phyloP scores from a whole-genome alignment of 2,797 vertebrate species.

The Lindbergichthys nudifrons region DNA sequence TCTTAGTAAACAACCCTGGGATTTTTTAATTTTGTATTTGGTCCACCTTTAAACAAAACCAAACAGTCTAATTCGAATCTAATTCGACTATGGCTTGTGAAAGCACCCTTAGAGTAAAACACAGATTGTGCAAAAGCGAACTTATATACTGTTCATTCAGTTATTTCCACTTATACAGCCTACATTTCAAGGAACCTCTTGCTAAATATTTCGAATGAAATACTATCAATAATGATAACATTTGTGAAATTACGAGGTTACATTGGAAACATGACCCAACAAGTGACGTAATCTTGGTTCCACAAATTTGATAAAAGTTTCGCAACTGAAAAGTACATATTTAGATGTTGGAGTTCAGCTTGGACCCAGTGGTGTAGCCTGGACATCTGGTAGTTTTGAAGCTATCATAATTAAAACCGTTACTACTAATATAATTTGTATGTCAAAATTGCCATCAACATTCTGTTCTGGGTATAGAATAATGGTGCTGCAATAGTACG shows the following conservation, averaged over 20 bases:
- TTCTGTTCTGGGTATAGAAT: neutral
- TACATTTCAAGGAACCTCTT: conserved; percentile 5
- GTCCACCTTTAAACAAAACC: no score
- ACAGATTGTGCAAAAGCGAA: conserved; percentile 17
- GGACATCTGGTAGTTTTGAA: neutral
- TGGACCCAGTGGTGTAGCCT: neutral
- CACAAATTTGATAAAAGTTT: neutral
- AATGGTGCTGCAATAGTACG: neutral
- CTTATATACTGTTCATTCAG: neutral
- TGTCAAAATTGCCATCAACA: neutral
- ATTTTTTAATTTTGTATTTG: no score
- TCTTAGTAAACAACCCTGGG: no score
- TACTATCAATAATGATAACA: neutral
- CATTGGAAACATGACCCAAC: neutral
- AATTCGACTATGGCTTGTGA: no score
- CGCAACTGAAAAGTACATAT: neutral
- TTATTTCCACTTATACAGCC: neutral
- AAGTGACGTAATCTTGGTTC: neutral
- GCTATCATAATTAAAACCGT: neutral
- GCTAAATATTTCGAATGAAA: conserved; percentile 12
- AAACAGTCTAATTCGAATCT: no score
- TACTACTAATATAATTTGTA: no score
- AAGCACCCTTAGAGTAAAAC: conserved; percentile 1
- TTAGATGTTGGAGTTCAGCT: neutral
- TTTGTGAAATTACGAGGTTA: conserved; percentile 1